phyloP scores from a whole-genome alignment of 2,113 vertebrate species.

The Siniperca knerii region DNA sequence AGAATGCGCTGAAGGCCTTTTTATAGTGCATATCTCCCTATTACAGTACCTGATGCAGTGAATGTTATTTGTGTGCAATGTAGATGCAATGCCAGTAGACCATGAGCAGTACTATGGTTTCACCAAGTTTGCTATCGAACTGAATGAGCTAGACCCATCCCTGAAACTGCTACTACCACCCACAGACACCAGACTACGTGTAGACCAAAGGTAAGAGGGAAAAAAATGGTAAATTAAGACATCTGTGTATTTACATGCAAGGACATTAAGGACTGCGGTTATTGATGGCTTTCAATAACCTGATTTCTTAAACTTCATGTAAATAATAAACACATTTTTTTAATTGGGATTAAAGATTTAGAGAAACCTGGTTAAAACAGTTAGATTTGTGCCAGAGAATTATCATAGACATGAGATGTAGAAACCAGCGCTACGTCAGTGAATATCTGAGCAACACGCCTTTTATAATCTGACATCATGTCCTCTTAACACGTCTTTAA shows the following conservation, averaged over 20 bases:
- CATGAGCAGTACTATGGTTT: slow-evolving; percentile 96
- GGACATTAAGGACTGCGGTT: background rate
- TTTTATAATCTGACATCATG: slow-evolving; percentile 6
- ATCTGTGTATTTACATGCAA: background rate
- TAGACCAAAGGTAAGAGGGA: slow-evolving; percentile 92
- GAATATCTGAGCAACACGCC: slow-evolving; percentile 3
- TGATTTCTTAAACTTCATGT: background rate
- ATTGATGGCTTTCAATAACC: background rate
- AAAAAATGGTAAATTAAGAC: background rate
- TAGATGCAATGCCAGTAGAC: slow-evolving; percentile 88
- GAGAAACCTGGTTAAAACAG: background rate
- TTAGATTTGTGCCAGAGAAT: background rate
- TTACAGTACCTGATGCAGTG: background rate
- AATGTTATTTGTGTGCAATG: slow-evolving; percentile 29
- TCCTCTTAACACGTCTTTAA: background rate
- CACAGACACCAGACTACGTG: slow-evolving; percentile 94
- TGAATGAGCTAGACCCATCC: slow-evolving; percentile 91
- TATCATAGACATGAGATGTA: slow-evolving; percentile 7
- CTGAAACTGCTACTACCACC: slow-evolving; percentile 88
- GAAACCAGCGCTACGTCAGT: background rate
- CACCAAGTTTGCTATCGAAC: slow-evolving; percentile 94
- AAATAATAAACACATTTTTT: too few species aligned
- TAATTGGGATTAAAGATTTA: background rate
- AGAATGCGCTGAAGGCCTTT: background rate
- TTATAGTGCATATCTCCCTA: background rate